Conservation (phyloP, 2,888 invertebrate species). For the Morinoia aosen region DNA sequence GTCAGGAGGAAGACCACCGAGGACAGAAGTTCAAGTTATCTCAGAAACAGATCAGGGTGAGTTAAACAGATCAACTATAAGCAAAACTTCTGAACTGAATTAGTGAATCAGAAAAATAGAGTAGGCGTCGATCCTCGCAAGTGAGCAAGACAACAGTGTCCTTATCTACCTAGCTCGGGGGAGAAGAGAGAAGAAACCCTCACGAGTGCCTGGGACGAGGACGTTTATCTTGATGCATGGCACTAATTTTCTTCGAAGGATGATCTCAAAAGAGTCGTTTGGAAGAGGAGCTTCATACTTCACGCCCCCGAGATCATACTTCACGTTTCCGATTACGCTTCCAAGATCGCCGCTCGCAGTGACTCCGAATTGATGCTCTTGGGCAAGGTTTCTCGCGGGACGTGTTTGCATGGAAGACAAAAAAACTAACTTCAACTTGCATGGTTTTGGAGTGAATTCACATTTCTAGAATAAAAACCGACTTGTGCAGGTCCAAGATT, state of each 20-base stretch:
- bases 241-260: background rate
- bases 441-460: background rate
- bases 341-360: background rate
- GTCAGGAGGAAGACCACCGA: background rate
- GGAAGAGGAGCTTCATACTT: background rate
- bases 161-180: too few species aligned
- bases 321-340: background rate
- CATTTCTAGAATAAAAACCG: background rate
- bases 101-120: background rate
- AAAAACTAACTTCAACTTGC: background rate
- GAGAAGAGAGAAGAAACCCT: background rate
- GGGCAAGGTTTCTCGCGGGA: background rate
- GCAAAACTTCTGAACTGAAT: background rate
- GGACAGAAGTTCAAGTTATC: background rate
- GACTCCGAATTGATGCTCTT: background rate
- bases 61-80: background rate
- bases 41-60: background rate
- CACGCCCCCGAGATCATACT: background rate
- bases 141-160: background rate
- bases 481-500: background rate
- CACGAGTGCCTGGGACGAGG: background rate
- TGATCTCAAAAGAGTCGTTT: slow-evolving; percentile 4
- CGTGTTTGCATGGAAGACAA: background rate
- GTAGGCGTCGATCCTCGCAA: background rate
- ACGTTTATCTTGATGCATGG: background rate